These are phyloP conservation scores for Drosophila lacicola DNA, from an alignment of 2,888 invertebrate species.

Conservation along the genomic window DNA sequence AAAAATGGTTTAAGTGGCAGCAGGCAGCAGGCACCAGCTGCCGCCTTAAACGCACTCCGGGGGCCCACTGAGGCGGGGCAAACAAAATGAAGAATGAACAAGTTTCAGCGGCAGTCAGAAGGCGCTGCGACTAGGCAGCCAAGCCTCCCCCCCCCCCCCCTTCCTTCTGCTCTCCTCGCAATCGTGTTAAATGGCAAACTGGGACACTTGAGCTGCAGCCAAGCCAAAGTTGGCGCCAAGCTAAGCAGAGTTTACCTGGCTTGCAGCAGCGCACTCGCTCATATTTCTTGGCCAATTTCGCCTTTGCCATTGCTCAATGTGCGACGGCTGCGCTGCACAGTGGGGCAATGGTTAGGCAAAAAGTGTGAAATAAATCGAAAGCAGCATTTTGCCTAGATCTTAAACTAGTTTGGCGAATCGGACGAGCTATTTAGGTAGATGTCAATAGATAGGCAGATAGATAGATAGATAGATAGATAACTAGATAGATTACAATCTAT, in stretches of 20 bases:
- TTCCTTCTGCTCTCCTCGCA: constrained; percentile 5
- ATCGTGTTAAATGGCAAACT: constrained; percentile 79
- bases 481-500: too few species aligned
- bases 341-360: background rate
- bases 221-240: constrained; percentile 68
- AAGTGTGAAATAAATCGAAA: background rate
- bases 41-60: constrained; percentile 73
- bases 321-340: constrained; percentile 41
- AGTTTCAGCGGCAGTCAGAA: constrained; percentile 54
- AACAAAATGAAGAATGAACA: constrained; percentile 69
- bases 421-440: too few species aligned
- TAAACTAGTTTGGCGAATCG: too few species aligned
- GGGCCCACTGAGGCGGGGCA: constrained; percentile 55
- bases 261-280: constrained; percentile 37
- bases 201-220: constrained; percentile 78
- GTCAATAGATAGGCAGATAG: too few species aligned
- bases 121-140: constrained; percentile 22
- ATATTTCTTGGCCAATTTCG: constrained; percentile 70
- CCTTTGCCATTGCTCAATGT: constrained; percentile 58
- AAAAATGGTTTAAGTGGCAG: constrained; percentile 70
- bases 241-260: constrained; percentile 47
- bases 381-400: too few species aligned
- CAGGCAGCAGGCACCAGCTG: constrained; percentile 6
- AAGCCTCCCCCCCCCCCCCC: background rate
- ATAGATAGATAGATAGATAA: too few species aligned